Conservation (phyloP, 53 echinoderm and acorn worm genomes). For the Mesocentrotus franciscanus region DNA sequence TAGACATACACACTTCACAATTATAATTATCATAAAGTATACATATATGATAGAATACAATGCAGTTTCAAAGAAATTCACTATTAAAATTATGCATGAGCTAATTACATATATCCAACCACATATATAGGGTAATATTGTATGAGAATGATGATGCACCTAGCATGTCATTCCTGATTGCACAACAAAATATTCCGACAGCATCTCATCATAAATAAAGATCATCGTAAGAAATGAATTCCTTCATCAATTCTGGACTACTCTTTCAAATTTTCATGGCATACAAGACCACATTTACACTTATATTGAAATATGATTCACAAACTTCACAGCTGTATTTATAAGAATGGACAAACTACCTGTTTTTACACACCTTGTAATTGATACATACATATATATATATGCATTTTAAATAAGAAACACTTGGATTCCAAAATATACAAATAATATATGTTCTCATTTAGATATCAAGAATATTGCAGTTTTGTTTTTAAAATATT, state of each 20-base stretch:
- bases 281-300: neutral
- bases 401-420: neutral
- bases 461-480: conserved; percentile 14
- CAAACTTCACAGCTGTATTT: neutral
- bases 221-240: neutral
- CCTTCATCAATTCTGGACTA: neutral
- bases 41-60: neutral
- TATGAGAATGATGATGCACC: neutral
- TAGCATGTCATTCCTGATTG: conserved; percentile 25
- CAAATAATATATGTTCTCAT: neutral
- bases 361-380: neutral
- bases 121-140: neutral
- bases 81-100: neutral
- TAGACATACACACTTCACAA: neutral
- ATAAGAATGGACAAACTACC: neutral
- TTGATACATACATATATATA: neutral
- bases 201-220: neutral
- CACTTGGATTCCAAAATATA: conserved; percentile 21
- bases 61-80: neutral
- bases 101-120: neutral
- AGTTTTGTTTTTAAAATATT: neutral
- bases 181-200: neutral
- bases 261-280: neutral
- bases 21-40: neutral
- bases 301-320: neutral